phyloP scores from a whole-genome alignment of 2,113 vertebrate species.

The Colossoma macropomum region DNA sequence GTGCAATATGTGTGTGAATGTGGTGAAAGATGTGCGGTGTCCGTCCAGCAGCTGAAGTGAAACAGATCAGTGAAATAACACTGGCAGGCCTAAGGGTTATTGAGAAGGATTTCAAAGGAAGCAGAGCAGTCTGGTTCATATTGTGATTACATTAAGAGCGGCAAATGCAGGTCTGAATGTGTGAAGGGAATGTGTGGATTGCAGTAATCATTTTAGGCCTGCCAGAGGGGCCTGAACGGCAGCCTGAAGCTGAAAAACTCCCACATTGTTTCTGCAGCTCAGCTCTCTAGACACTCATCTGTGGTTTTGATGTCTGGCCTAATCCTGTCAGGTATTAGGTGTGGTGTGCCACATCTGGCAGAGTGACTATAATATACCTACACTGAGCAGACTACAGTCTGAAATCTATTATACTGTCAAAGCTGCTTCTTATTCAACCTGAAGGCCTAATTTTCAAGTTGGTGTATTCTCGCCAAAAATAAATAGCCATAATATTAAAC shows the following conservation, averaged over 20 bases:
- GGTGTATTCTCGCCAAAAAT: too few species aligned
- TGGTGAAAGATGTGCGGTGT: slow-evolving; percentile 31
- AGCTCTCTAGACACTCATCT: slow-evolving; percentile 22
- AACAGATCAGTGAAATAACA: slow-evolving; percentile 37
- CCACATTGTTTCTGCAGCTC: slow-evolving; percentile 17
- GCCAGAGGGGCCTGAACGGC: slow-evolving; percentile 7
- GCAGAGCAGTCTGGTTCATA: slow-evolving; percentile 33
- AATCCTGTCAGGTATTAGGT: slow-evolving; percentile 1
- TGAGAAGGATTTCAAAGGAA: slow-evolving; percentile 41
- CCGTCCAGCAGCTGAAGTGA: slow-evolving; percentile 12
- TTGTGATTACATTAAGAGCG: slow-evolving; percentile 42
- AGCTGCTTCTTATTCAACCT: neutral
- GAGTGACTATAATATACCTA: neutral
- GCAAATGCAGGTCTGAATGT: slow-evolving; percentile 42
- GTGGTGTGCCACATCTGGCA: slow-evolving; percentile 23
- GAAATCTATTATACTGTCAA: neutral
- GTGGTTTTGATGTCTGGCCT: slow-evolving; percentile 25
- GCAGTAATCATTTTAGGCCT: slow-evolving; percentile 46
- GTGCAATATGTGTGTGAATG: slow-evolving; percentile 38
- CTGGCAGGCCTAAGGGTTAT: slow-evolving; percentile 28
- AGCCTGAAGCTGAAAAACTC: slow-evolving; percentile 23
- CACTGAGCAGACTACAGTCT: neutral
- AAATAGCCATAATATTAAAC: too few species aligned
- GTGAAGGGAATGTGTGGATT: slow-evolving; percentile 45
- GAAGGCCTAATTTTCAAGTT: too few species aligned